Evolutionary conservation across 2,888 invertebrate species (phyloP).

Genomic region (Amphipoea lucens): DNA sequence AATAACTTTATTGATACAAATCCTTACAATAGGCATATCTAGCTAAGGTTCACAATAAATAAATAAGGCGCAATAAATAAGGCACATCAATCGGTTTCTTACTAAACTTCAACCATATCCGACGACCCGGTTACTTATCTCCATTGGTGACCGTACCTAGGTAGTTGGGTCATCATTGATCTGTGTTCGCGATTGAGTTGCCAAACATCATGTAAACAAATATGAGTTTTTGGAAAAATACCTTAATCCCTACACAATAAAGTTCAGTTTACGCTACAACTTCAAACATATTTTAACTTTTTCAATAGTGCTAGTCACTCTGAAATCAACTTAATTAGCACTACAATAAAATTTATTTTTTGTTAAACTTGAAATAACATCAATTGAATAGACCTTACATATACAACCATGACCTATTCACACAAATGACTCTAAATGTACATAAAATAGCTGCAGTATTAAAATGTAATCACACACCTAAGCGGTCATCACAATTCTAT

Average conservation of each 20-base stretch:
- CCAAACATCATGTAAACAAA: background rate
- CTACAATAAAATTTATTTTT: background rate
- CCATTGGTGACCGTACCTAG: background rate
- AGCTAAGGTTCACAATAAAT: too few relatives aligned
- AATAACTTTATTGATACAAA: too few relatives aligned
- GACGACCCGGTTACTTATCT: too few relatives aligned
- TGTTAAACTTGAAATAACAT: background rate
- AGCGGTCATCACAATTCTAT: constrained; percentile 5
- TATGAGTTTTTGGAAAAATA: background rate
- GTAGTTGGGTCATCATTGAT: background rate
- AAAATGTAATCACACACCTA: constrained; percentile 14
- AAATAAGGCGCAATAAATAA: too few relatives aligned
- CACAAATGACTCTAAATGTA: background rate
- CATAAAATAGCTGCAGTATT: background rate
- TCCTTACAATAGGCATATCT: too few relatives aligned
- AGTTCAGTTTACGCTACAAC: background rate
- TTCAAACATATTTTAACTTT: background rate
- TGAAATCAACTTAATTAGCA: background rate
- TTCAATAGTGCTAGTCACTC: background rate
- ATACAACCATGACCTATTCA: constrained; percentile 17
- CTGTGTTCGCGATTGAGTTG: background rate
- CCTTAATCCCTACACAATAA: background rate
- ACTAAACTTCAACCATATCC: too few relatives aligned
- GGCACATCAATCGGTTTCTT: too few relatives aligned
- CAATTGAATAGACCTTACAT: background rate